Evolutionary conservation across 2,113 vertebrate species (phyloP), one percentile per base, ranked within the genome.

Genomic region (Peromyscus polionotus): DNA sequence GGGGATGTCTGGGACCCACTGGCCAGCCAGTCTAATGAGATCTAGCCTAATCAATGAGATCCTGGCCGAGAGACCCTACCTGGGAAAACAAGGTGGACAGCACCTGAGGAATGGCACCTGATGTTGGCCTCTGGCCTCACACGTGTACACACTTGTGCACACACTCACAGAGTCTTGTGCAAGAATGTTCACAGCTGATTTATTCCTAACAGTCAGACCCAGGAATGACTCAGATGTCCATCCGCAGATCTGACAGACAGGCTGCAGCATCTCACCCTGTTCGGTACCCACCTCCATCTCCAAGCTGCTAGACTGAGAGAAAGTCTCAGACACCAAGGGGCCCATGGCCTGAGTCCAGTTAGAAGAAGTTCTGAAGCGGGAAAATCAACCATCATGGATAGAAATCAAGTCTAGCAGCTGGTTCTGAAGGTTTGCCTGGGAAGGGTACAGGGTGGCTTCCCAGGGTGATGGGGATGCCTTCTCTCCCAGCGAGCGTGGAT

Each of bases 131-230:
- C 73, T 45, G 42, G n/a, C 72, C 72, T 73, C 72, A 39, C 7
- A 73, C 8, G n/a, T 36, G 3, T 31, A 31, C 65, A 54, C 12
- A 54, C 51, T 12, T 54, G 51, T 42, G 39, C 39, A 11, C 57
- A 59, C 57, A 67, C 28, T 31, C 65, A 67, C 28, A 39, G n/a
- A 20, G 17, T 39, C 72, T 39, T 73, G n/a, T 73, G 36, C 7
- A 73, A 39, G 72, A 73, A 73, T 73, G 72, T 20, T 22, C 36
- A 39, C n/a, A 22, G 20, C 20, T 81, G 36, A 13, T 42, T 14
- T 7, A 12, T 51, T 42, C n/a, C 0, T 11, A 42, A 33, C 5
- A 36, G 65, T n/a, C 63, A 67, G 19, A 79, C 1, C 45, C 0
- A 0, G 88, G 45, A 26, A 36, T 9, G 5, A 0, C 14, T 61